Base-by-base conservation (phyloP, 2,888 invertebrate genomes). In the Ferdinandea cuprea region DNA sequence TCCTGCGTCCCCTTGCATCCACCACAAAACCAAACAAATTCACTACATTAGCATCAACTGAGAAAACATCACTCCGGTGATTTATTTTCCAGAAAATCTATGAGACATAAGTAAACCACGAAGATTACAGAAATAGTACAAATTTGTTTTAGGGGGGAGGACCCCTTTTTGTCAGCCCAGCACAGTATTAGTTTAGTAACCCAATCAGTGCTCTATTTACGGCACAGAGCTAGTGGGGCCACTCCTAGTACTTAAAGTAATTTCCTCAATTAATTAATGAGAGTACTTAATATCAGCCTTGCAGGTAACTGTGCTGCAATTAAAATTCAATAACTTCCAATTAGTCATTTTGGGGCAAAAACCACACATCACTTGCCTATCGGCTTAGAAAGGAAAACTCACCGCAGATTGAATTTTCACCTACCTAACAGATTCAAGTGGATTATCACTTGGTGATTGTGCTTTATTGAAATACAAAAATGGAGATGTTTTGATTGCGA, bases 391-490 rank as follows among this genome's bases (percentile, higher is more conserved):
- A 13, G 40, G 40, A 15, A 40, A 25, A 25, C 25, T 13, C 40
- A 15, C 7, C n/a, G n/a, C n/a, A n/a, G n/a, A n/a, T n/a, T n/a
- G n/a, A n/a, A n/a, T n/a, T n/a, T n/a, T n/a, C 15, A 13, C 6
- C 40, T 0, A 25, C n/a, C n/a, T 25, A 35, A 35, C 17, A 11
- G 44, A 44, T 44, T 44, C 1, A 59, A 78, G 78, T 59, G 59
- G 65, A 58, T 78, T 72, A 66, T 58, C 56, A 44, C n/a, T 54
- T 68, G 37, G 35, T 58, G 44, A 37, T 40, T 52, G 30, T 54
- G 37, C 44, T 65, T 56, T 68, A 56, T 68, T 79, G 37, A 40
- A 73, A 79, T 59, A 25, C 44, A 66, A 52, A n/a, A 71, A 61
- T 66, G 42, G 30, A 72, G 72, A 59, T 68, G 63, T 71, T 79